Evolutionary conservation across 2,797 vertebrate species (phyloP), one percentile per base, ranked within the genome.

Genomic region (Enteromius unitaeniatus): DNA sequence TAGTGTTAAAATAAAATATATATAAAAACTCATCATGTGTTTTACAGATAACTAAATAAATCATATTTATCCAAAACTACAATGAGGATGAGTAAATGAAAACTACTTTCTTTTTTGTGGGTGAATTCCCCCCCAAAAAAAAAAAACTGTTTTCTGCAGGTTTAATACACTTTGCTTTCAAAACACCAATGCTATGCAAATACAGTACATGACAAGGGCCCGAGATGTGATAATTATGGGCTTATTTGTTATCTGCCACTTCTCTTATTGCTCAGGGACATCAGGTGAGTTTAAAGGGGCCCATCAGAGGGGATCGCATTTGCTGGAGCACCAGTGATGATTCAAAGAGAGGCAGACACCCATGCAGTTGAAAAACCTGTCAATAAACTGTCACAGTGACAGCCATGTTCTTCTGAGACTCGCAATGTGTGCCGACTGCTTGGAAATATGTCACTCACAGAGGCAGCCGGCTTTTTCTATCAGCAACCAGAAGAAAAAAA

Each of bases 191-290:
- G 72, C 91, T 94, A 95, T 94, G 94, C 94, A 94, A 95, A 96
- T 95, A 93, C 91, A 92, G 93, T 92, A 93, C 88, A 91, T 89
- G 90, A 91, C 91, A 92, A 91, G 89, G 90, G 92, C 93, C 92
- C 92, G 89, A 93, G 93, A 95, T 92, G 93, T 92, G 94, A 95
- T 95, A 95, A 95, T 96, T 95, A 96, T 92, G 94, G 93, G 94
- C 95, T 95, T 95, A 95, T 95, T 96, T 96, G 95, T 95, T 95
- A 95, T 93, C 94, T 95, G 95, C 95, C 95, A 95, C 93, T 95
- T 95, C 93, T 87, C 93, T 93, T 94, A 93, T 95, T 94, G 93
- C 94, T 94, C 92, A 94, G 94, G 94, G 94, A 95, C 93, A 94
- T 95, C 94, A 96, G 94, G 93, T 93, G 92, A 94, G 94, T 93